Base-by-base conservation (phyloP, 2,113 vertebrate genomes). In the Saccopteryx leptura region DNA sequence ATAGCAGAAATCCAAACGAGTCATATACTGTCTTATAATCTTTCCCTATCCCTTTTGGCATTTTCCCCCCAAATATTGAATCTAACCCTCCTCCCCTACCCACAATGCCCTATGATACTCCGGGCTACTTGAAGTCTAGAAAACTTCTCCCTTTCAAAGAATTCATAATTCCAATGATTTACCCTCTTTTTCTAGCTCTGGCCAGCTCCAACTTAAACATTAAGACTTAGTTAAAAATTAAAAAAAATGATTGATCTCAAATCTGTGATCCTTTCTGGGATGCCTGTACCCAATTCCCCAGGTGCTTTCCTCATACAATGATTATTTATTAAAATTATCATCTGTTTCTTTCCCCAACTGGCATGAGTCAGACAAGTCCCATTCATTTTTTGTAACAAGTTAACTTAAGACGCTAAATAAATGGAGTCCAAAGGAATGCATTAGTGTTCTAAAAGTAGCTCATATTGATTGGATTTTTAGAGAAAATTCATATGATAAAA, bases 371-470 rank as follows among this genome's bases (percentile, higher is more conserved):
- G 50, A 85, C 10, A 80, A 86, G 7, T 33, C 56, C 79, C 61
- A 74, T 2, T 88, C 68, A 46, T 84, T 96, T 96, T 96, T 88
- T 92, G 50, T 48, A 94, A 71, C 39, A 80, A 75, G 58, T 85
- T 92, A 95, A 65, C 24, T 54, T 83, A 79, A 39, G 71, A 56
- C 31, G 83, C 71, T 69, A 72, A 93, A 88, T 87, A 75, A 50
- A 90, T 21, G 61, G 26, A n/a, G 17, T 9, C 11, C 84, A 23
- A 46, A 39, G 86, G 68, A 90, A 15, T 58, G 24, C 75, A 69
- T 88, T 94, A 23, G 28, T 15, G 31, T 84, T 46, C 11, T n/a
- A 6, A 66, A 88, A 54, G n/a, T 83, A 86, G 46, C 2, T 23
- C 48, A 19, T 52, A 24, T 88, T 46, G 33, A 13, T 9, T 56